These are phyloP conservation scores for Polypterus bichir DNA, from an alignment of 2,113 vertebrate species.

Conservation along the genomic window DNA sequence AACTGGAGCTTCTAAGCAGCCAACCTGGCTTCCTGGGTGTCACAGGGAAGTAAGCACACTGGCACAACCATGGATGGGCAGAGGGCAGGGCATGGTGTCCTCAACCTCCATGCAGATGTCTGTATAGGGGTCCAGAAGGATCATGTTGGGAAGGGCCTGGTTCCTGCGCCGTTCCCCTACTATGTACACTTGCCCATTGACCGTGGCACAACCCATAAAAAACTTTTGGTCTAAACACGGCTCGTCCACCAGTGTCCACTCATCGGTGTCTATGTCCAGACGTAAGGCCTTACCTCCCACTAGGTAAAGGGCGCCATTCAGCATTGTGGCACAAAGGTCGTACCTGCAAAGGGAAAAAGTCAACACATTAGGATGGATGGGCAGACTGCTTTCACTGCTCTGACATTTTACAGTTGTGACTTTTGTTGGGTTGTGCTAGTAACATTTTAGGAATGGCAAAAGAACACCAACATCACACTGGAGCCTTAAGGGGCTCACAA, in stretches of 20 bases:
- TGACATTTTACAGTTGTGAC: too few species aligned
- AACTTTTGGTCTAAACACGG: constrained; percentile 58
- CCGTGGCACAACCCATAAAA: constrained; percentile 64
- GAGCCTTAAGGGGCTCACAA: too few species aligned
- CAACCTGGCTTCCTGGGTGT: neutral
- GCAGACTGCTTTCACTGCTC: too few species aligned
- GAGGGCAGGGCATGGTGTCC: constrained; percentile 55
- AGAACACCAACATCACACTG: too few species aligned
- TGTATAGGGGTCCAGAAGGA: constrained; percentile 66
- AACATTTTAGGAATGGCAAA: too few species aligned
- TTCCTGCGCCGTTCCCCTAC: constrained; percentile 63
- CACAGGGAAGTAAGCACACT: constrained; percentile 35
- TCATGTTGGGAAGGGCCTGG: constrained; percentile 44
- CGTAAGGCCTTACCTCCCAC: constrained; percentile 64
- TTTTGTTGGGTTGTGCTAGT: too few species aligned
- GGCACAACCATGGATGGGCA: constrained; percentile 63
- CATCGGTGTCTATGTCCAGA: constrained; percentile 61
- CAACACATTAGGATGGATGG: neutral
- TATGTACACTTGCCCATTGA: constrained; percentile 61
- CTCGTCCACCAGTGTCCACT: constrained; percentile 65
- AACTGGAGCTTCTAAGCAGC: too few species aligned
- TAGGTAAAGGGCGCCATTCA: constrained; percentile 71
- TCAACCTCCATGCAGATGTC: constrained; percentile 59
- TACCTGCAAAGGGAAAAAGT: constrained; percentile 44
- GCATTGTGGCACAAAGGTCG: constrained; percentile 62